Evolutionary conservation across 2,797 vertebrate genomes (phyloP), one percentile per base, ranked within the genome.

Genomic region (Loriculus beryllinus): DNA sequence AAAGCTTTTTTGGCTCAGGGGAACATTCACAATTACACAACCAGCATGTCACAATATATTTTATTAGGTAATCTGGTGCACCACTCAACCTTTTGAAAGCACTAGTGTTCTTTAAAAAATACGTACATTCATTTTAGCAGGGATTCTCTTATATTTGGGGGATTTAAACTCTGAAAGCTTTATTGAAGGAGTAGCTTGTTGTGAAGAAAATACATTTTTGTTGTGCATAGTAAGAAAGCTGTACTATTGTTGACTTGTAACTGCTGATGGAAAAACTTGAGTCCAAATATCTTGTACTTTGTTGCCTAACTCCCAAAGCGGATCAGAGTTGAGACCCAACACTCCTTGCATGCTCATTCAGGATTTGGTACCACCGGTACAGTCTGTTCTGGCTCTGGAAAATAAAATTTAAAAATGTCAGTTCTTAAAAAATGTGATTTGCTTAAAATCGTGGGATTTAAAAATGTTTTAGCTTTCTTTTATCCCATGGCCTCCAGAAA

Each of bases 1-100:
- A 70, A 91, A 91, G 92, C 51, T 82, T 92, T 92, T 92, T 39
- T 91, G 84, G 49, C 95, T 93, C 54, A 51, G 84, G 86, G 95
- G 92, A 60, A 48, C 37, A 5, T 59, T 79, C 56, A 22, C 18
- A 47, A 74, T 93, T 90, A 77, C 67, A 54, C 56, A 89, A 51
- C 56, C 37, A 60, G 75, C 68, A 47, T 71, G 91, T 94, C 89
- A 87, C 31, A 82, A 68, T 68, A 21, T 10, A 57, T 67, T 2
- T 3, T 39, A 35, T 95, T 94, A 93, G 28, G 64, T 94, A 92
- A 94, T 89, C 37, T 62, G 68, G 64, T 67, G 71, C 64, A 16
- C 51, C 8, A 43, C 51, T 92, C 78, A 90, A 76, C 86, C 86
- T 94, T 90, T 64, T 52, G 60, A 93, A 84, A 88, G 59, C 37